Conservation (phyloP, 1,140 invertebrate species). For the Varroa destructor region DNA sequence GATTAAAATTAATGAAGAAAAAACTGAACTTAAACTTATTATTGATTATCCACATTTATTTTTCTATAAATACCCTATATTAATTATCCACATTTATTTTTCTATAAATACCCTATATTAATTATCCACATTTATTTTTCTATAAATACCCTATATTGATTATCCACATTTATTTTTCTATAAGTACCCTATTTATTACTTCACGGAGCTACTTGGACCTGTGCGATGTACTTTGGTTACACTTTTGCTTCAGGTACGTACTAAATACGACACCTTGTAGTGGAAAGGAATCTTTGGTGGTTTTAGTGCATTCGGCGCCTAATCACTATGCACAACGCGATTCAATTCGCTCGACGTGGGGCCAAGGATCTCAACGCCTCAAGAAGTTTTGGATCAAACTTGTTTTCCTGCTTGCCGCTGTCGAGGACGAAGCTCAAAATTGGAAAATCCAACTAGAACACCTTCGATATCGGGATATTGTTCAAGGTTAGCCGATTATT, state of each 20-base stretch:
- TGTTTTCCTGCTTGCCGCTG: slow-evolving; percentile 31
- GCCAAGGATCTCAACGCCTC: slow-evolving; percentile 4
- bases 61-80: slow-evolving; percentile 20
- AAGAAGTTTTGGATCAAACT: slow-evolving; percentile 29
- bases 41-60: slow-evolving; percentile 13
- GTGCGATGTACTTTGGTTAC: neutral
- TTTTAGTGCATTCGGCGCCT: slow-evolving; percentile 61
- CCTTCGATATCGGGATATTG: slow-evolving; percentile 52
- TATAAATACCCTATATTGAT: neutral
- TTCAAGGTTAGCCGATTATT: slow-evolving; percentile 51
- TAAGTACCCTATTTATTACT: neutral
- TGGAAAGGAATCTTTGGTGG: slow-evolving; percentile 43
- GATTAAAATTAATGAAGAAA: too few relatives aligned
- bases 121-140: too few relatives aligned
- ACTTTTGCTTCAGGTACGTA: slow-evolving; percentile 30
- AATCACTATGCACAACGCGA: slow-evolving; percentile 55
- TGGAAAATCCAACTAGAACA: slow-evolving; percentile 46
- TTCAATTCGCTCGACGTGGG: slow-evolving; percentile 44
- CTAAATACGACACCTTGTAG: slow-evolving; percentile 31
- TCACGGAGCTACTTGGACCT: too few relatives aligned
- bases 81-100: neutral
- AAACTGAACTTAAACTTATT: too few relatives aligned
- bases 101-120: neutral
- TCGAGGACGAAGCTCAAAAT: slow-evolving; percentile 27
- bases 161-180: neutral